These are phyloP conservation scores for Zaprionus bogoriensis DNA, from an alignment of 2,888 invertebrate genomes.

Conservation along the genomic window DNA sequence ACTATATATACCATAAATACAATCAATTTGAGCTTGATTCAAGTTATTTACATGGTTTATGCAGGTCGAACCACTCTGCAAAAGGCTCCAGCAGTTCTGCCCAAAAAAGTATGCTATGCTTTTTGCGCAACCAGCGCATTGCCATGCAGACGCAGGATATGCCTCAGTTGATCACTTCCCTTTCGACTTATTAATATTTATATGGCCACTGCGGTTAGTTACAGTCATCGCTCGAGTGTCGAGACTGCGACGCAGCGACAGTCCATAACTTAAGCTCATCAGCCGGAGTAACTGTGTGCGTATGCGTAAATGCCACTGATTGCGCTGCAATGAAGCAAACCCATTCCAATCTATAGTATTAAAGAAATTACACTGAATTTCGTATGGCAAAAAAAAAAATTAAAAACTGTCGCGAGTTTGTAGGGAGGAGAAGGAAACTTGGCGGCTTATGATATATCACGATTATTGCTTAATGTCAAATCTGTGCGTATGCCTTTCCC, in stretches of 20 bases:
- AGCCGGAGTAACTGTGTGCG: background rate
- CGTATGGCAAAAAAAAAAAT: background rate
- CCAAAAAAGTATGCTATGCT: too few species aligned
- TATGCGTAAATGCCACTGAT: background rate
- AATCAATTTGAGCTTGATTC: too few species aligned
- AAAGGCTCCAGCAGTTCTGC: too few species aligned
- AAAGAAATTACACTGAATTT: background rate
- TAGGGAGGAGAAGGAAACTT: too few species aligned
- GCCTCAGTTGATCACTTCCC: background rate
- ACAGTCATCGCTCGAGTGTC: slow-evolving; percentile 1
- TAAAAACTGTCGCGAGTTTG: slow-evolving; percentile 21
- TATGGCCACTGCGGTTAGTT: slow-evolving; percentile 19
- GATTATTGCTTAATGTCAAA: slow-evolving; percentile 49
- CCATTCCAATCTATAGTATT: background rate
- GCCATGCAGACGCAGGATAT: background rate
- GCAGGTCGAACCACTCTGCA: too few species aligned
- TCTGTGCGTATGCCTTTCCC: slow-evolving; percentile 8
- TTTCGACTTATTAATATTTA: slow-evolving; percentile 21
- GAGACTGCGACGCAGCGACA: background rate
- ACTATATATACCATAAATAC: too few species aligned
- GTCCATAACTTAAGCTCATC: slow-evolving; percentile 2
- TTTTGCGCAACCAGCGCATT: too few species aligned
- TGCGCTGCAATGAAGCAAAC: background rate
- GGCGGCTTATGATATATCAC: slow-evolving; percentile 49
- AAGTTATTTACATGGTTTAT: too few species aligned